These are phyloP conservation scores for Calliphora vomitoria DNA, from an alignment of 2,888 invertebrate genomes.

Conservation along the genomic window DNA sequence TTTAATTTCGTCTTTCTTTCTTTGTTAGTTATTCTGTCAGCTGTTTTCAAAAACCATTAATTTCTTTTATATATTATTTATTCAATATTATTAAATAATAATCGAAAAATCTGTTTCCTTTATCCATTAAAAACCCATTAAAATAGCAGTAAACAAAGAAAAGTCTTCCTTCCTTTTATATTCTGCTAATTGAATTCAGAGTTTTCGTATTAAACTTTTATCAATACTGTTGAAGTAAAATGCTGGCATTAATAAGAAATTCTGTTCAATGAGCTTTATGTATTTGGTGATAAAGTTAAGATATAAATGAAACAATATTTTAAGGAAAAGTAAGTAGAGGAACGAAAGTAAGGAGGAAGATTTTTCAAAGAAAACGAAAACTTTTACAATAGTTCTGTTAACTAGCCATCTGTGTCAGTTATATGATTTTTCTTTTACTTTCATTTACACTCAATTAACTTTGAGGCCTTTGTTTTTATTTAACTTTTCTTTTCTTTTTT, in stretches of 20 bases:
- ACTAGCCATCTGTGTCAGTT: too few relatives aligned
- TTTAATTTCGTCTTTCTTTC: background rate
- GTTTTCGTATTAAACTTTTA: too few relatives aligned
- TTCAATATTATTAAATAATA: background rate
- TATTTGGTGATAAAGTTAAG: background rate
- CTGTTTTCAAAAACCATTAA: background rate
- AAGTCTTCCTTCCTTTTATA: background rate
- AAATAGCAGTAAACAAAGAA: slow-evolving; percentile 2
- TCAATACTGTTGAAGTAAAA: background rate
- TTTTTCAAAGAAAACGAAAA: too few relatives aligned
- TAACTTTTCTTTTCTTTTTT: background rate
- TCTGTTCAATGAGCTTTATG: slow-evolving; percentile 5
- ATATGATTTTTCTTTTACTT: too few relatives aligned
- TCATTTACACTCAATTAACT: background rate
- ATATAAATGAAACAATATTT: background rate
- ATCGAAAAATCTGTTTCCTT: slow-evolving; percentile 22
- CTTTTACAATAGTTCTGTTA: too few relatives aligned
- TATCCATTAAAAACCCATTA: slow-evolving; percentile 39
- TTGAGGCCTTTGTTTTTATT: slow-evolving; percentile 6
- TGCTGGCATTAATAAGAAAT: background rate
- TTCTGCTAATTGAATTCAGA: slow-evolving; percentile 18
- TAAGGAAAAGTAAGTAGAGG: too few relatives aligned
- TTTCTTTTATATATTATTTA: slow-evolving; percentile 4
- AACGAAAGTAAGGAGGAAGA: too few relatives aligned
- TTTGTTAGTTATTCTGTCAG: background rate